Evolutionary conservation across 2,888 invertebrate species (phyloP), one percentile per base, ranked within the genome.

Genomic region (Athalia rosae): DNA sequence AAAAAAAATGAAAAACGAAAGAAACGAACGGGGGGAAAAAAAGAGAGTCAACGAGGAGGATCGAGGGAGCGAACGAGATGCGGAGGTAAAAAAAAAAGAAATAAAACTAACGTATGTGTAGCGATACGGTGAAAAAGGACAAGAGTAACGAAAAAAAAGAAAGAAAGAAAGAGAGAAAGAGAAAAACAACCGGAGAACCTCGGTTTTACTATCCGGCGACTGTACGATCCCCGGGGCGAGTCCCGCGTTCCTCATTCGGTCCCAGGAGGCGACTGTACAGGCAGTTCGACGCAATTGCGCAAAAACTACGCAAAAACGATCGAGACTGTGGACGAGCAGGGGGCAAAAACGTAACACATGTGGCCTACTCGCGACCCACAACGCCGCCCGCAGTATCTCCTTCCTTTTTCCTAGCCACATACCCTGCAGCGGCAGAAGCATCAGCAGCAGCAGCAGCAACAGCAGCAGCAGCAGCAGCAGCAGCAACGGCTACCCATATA

Each of bases 331-430:
- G 47, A 64, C 45, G 47, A 47, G 28, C 28, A 28, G 53, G 53
- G 47, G 67, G 53, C n/a, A 71, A 71, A 71, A 58, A 71, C 61
- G 7, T 48, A 61, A 59, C 74, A 74, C 74, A 62, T 74, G 74
- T 74, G 74, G 74, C 74, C 74, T 74, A 74, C 74, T 74, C 74
- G 59, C 61, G 74, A 71, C 67, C 67, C 67, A 67, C 48, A 48
- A 53, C 67, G 50, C 28, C 50, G 43, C 28, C 28, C 50, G 47
- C 9, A 45, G 4, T 47, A 64, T 15, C 28, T 61, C 8, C 28
- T 7, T 15, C 61, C 28, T 28, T 28, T 28, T 28, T 28, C 28
- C 28, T 28, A 28, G 28, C 28, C 28, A 28, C 28, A 2, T 28
- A 28, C 28, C 28, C 28, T 28, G 28, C 28, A 28, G 28, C 28